Conservation (phyloP, 2,797 vertebrate species). For the Phoeniculus purpureus region DNA sequence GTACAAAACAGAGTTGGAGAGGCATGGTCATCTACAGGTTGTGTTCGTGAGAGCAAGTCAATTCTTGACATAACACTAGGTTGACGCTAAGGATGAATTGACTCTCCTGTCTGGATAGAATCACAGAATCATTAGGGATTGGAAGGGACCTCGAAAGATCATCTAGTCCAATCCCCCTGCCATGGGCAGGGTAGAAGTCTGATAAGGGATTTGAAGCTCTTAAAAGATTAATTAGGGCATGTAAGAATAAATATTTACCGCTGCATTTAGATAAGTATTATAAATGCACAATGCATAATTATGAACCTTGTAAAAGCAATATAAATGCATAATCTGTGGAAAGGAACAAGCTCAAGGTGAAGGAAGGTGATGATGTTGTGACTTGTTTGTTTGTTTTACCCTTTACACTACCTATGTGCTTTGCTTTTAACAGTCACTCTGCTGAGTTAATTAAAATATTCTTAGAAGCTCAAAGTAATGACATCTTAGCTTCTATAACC, state of each 20-base stretch:
- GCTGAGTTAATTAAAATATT: slow-evolving; percentile 7
- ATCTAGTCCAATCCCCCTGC: too few species aligned
- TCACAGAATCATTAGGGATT: too few species aligned
- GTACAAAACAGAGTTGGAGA: not conserved
- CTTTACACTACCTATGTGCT: not conserved
- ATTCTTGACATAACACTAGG: not conserved
- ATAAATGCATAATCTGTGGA: slow-evolving; percentile 9
- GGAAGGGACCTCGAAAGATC: too few species aligned
- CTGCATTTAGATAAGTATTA: slow-evolving; percentile 29
- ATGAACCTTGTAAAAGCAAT: not conserved
- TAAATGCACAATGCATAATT: not conserved
- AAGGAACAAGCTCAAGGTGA: not conserved
- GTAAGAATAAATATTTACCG: slow-evolving; percentile 10
- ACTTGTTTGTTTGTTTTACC: not conserved
- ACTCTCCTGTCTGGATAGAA: not conserved
- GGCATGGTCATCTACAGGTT: not conserved
- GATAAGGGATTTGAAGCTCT: not conserved
- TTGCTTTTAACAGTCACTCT: not conserved
- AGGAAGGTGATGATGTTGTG: not conserved
- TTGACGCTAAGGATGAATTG: not conserved
- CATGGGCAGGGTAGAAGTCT: not conserved
- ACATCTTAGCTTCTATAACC: not conserved
- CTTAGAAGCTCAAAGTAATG: not conserved
- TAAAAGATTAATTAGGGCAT: not conserved
- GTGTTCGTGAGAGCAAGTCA: not conserved